These are phyloP conservation scores for Porites rus DNA, from an alignment of 92 coral and sea anemone genomes.

Conservation along the genomic window DNA sequence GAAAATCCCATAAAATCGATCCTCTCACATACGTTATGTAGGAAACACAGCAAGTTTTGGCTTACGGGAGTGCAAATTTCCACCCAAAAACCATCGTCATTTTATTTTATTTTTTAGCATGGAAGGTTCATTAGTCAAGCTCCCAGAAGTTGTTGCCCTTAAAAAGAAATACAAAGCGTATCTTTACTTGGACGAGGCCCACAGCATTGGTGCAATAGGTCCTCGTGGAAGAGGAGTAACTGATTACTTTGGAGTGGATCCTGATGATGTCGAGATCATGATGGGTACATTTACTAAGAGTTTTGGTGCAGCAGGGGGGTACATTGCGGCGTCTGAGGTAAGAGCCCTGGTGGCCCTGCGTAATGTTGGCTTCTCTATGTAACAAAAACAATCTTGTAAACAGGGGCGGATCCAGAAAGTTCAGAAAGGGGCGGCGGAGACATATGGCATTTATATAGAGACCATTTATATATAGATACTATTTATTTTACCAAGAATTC, in stretches of 20 bases:
- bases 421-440: too few relatives aligned
- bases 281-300: slow-evolving; percentile 99
- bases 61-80: too few relatives aligned
- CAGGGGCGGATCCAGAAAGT: too few relatives aligned
- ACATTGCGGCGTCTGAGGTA: slow-evolving; percentile 93
- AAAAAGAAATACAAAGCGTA: slow-evolving; percentile 97
- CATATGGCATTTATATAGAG: too few relatives aligned
- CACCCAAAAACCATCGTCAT: too few relatives aligned
- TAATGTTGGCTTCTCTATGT: not conserved
- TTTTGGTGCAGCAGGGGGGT: slow-evolving; percentile 97
- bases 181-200: slow-evolving; percentile 95
- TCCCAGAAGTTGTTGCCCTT: slow-evolving; percentile 89
- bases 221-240: slow-evolving; percentile 89
- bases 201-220: slow-evolving; percentile 97
- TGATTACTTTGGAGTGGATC: slow-evolving; percentile 87
- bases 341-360: not conserved
- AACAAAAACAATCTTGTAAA: not conserved
- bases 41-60: too few relatives aligned
- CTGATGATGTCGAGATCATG: slow-evolving; percentile 91
- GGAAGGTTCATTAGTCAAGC: slow-evolving; percentile 92
- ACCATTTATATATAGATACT: too few relatives aligned
- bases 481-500: too few relatives aligned
- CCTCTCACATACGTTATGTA: too few relatives aligned
- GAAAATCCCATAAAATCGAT: too few relatives aligned
- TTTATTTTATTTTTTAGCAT: slow-evolving; percentile 48